Evolutionary conservation across 2,113 vertebrate genomes (phyloP).

Genomic region (Pterocles orientalis): DNA sequence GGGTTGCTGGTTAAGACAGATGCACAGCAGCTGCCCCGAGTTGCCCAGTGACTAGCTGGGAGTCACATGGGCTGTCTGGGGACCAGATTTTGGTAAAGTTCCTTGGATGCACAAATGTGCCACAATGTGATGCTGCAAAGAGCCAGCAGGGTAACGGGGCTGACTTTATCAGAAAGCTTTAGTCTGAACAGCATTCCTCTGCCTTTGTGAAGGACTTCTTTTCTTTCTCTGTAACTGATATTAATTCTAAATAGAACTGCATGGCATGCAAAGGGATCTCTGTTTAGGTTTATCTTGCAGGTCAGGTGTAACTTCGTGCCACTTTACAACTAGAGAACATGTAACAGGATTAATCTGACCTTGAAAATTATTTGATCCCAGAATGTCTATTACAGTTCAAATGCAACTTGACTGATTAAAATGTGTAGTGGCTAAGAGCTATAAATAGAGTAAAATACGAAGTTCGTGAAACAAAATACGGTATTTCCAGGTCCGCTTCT

Average conservation of each 20-base stretch:
- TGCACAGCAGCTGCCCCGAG: background rate
- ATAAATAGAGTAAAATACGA: background rate
- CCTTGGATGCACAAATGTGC: background rate
- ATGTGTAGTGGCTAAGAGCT: background rate
- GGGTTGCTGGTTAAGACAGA: background rate
- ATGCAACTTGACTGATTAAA: background rate
- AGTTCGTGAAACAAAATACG: background rate
- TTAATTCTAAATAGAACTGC: conserved; percentile 4
- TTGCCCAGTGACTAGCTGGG: background rate
- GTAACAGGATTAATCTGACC: conserved; percentile 11
- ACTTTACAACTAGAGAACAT: background rate
- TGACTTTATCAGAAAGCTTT: background rate
- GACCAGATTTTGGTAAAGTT: background rate
- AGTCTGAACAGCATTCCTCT: conserved; percentile 30
- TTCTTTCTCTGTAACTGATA: conserved; percentile 13
- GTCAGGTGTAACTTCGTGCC: conserved; percentile 35
- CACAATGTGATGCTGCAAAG: background rate
- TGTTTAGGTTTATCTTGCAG: conserved; percentile 22
- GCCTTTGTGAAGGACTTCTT: conserved; percentile 16
- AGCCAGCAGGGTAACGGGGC: background rate
- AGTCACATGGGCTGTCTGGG: background rate
- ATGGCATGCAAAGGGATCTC: conserved; percentile 46
- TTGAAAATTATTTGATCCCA: background rate
- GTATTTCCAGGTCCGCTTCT: background rate
- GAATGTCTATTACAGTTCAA: background rate